Evolutionary conservation across 2,113 vertebrate genomes (phyloP), one percentile per base, ranked within the genome.

Genomic region (Cyanoramphus novaezelandiae): DNA sequence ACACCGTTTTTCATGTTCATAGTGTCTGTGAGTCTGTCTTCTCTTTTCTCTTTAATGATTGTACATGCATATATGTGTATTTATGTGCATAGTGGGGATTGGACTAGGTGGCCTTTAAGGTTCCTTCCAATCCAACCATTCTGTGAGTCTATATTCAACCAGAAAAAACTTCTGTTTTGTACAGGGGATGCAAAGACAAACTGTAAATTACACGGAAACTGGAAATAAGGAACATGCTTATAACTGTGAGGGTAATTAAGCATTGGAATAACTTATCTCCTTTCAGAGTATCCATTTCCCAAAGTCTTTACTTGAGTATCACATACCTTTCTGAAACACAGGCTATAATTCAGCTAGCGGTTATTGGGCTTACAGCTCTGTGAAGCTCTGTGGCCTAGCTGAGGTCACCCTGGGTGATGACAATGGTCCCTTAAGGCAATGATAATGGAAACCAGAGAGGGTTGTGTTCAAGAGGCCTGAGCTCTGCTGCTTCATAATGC

Each of bases 1-100:
- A 1, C 0, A 2, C 6, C 0, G 17, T 17, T 47, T 47, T 47
- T 53, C 43, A 17, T 23, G 20, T 41, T 19, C 39, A 13, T 6
- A 2, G 14, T 13, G 17, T 15, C n/a, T 35, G 23, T 60, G 19
- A 57, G 64, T 41, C 12, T 24, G 25, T 41, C 24, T 79, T 39
- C 33, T 71, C 13, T 49, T 29, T 80, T n/a, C 20, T 69, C 17
- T 75, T 62, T n/a, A 44, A 31, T 49, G 27, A 50, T 29, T 64
- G 28, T 39, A 6, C 13, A 1, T 44, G 31, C 13, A 6, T 29
- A 7, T 37, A 9, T 3, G 3, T n/a, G 28, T 57, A 35, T 67
- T 47, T 62, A 17, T 20, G 18, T 43, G 31, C 19, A 19, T 33
- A 24, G 33, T 35, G 33, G 21, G 33, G 57, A 16, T 59, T 35